These are phyloP conservation scores for Coptodon rendalli DNA, from an alignment of 2,113 vertebrate species.

Conservation along the genomic window DNA sequence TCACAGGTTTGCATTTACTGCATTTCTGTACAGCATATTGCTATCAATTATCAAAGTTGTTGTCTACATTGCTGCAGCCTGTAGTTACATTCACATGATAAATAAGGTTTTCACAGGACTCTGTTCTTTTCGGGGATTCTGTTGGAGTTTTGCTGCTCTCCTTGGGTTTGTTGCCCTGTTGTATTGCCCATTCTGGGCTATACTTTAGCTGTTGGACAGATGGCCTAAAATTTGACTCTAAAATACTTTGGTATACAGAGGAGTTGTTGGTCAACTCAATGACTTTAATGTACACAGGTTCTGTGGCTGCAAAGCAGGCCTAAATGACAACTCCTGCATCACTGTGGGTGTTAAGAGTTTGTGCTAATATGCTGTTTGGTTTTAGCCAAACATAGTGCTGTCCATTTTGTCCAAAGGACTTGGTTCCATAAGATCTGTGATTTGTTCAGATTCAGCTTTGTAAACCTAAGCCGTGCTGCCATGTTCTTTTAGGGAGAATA, in stretches of 20 bases:
- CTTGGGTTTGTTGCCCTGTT: background rate
- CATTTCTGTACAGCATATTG: background rate
- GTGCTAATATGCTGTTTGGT: background rate
- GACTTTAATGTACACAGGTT: background rate
- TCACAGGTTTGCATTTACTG: background rate
- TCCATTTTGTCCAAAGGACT: background rate
- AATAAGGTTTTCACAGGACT: background rate
- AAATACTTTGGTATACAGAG: background rate
- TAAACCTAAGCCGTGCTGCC: background rate
- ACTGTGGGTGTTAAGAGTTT: background rate
- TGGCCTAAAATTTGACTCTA: background rate
- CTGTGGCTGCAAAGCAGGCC: background rate
- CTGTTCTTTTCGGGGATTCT: background rate
- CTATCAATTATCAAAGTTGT: background rate
- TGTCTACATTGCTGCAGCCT: background rate
- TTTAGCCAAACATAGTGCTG: fast-evolving
- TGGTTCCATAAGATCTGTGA: background rate
- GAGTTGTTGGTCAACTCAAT: fast-evolving
- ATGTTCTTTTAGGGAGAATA: background rate
- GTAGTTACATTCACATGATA: background rate
- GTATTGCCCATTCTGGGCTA: background rate
- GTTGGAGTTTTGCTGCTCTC: background rate
- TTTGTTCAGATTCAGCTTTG: background rate
- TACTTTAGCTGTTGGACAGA: background rate
- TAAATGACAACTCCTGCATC: background rate